phyloP scores from a whole-genome alignment of 2,113 vertebrate species.

The Turnix velox region DNA sequence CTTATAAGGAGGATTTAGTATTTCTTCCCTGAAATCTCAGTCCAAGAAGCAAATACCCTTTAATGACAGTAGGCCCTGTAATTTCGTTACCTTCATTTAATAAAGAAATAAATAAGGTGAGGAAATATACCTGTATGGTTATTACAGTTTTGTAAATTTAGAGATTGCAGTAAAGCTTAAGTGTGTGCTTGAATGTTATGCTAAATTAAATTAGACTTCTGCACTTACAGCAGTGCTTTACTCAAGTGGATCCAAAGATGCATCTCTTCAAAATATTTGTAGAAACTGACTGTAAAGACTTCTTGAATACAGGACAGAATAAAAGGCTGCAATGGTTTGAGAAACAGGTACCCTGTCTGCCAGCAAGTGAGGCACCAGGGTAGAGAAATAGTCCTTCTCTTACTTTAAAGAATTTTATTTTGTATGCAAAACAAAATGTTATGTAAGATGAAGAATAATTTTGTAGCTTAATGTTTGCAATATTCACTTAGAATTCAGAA shows the following conservation, averaged over 20 bases:
- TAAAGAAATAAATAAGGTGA: neutral
- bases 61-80: neutral
- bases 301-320: neutral
- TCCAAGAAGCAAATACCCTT: neutral
- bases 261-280: neutral
- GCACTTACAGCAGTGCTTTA: neutral
- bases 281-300: neutral
- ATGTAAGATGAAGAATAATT: neutral
- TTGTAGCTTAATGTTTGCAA: neutral
- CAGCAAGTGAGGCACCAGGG: fast-evolving
- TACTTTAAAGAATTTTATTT: neutral
- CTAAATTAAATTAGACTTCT: neutral
- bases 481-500: neutral
- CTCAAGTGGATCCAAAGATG: neutral
- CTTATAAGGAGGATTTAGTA: neutral
- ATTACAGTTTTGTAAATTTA: neutral
- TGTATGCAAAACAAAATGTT: neutral
- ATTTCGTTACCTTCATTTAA: neutral
- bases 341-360: neutral
- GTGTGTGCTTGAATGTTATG: neutral
- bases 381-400: neutral
- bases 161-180: neutral
- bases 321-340: neutral
- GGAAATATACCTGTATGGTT: neutral
- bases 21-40: neutral